Evolutionary conservation across 2,113 vertebrate species (phyloP).

Genomic region (Bostrychus sinensis): DNA sequence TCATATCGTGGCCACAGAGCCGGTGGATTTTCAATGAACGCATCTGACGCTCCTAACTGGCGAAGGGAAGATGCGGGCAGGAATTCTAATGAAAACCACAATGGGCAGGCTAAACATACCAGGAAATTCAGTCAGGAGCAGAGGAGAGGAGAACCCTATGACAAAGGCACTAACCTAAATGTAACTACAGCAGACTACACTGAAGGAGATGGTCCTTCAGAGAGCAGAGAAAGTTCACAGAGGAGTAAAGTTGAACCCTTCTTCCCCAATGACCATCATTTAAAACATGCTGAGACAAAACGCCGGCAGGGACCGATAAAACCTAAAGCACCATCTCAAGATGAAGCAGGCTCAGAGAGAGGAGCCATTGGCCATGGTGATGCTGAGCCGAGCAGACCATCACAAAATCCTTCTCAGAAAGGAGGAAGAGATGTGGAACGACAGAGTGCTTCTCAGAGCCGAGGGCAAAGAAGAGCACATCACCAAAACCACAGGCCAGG

Average conservation of each 20-base stretch:
- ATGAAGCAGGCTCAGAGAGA: slow-evolving; percentile 73
- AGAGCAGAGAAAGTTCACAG: slow-evolving; percentile 36
- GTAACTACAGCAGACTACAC: slow-evolving; percentile 12
- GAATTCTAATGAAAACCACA: slow-evolving; percentile 38
- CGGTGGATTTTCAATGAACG: slow-evolving; percentile 27
- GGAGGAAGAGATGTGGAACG: slow-evolving; percentile 67
- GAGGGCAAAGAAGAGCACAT: slow-evolving; percentile 75
- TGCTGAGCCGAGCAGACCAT: not conserved
- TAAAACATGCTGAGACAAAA: slow-evolving; percentile 72
- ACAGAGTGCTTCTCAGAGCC: slow-evolving; percentile 70
- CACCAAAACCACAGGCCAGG: slow-evolving; percentile 76
- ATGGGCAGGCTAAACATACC: slow-evolving; percentile 49
- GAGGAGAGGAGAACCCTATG: slow-evolving; percentile 43
- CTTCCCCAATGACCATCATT: slow-evolving; percentile 60
- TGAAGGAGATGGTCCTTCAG: slow-evolving; percentile 27
- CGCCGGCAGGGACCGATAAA: slow-evolving; percentile 79
- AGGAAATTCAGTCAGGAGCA: slow-evolving; percentile 61
- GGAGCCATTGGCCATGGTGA: slow-evolving; percentile 43
- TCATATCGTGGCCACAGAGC: slow-evolving; percentile 12
- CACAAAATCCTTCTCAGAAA: slow-evolving; percentile 42
- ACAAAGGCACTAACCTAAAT: slow-evolving; percentile 17
- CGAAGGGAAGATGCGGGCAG: slow-evolving; percentile 30
- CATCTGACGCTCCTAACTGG: slow-evolving; percentile 60
- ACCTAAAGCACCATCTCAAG: slow-evolving; percentile 56
- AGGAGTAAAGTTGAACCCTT: slow-evolving; percentile 47